Base-by-base conservation (phyloP, 2,113 vertebrate genomes). In the Zosterops hypoxanthus region DNA sequence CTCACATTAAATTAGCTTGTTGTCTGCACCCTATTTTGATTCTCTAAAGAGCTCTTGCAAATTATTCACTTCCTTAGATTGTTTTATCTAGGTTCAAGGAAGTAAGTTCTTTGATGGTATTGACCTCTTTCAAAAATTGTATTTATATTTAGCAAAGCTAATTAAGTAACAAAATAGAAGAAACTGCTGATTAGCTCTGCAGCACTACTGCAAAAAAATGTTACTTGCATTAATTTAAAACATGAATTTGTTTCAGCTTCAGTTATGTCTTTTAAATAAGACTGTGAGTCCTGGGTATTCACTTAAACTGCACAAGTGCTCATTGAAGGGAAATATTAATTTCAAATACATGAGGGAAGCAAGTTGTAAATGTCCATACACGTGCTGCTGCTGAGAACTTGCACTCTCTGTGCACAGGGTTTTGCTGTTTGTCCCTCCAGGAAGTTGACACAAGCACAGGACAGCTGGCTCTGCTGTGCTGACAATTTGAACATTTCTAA, bases 141-240 rank as follows among this genome's bases (percentile, higher is more conserved):
- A 31, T 94, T 93, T 90, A 66, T 92, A 96, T 88, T 86, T 92
- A 53, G 87, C 73, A 90, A 52, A 90, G 81, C 65, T 89, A 95
- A 91, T 95, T 91, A 95, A 93, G 80, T 87, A 79, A 92, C 46
- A 55, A 89, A 95, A 61, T n/a, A 82, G 78, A 87, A 91, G 60
- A 96, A 97, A 94, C 42, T 90, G 78, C 69, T 93, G 88, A 91
- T 53, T 28, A 86, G 49, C 8, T 1, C 75, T 88, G 66, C 29
- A 56, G 57, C 29, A 46, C 29, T 76, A 75, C 50, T 63, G 65
- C 11, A 90, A 88, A 83, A 83, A 72, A 46, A 33, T 13, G 25
- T 86, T 81, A 66, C 29, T 71, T 87, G 66, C 77, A 61, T 93
- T 89, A 46, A 84, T 91, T 92, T 91, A 84, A 79, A 86, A 71